Evolutionary conservation across 2,888 invertebrate species (phyloP).

Genomic region (Scaptomyza reducta): DNA sequence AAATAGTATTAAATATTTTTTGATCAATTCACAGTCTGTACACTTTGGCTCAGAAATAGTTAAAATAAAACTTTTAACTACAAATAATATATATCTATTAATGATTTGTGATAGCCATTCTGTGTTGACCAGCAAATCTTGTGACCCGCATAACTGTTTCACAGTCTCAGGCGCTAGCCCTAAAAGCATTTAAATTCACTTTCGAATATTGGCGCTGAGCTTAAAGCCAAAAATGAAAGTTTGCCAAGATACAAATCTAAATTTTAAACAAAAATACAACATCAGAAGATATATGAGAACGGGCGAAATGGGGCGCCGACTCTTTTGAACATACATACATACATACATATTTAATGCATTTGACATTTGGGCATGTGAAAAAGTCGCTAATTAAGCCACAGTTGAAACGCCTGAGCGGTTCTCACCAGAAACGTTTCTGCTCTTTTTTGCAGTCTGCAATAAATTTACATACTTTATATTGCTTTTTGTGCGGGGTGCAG

Average conservation of each 20-base stretch:
- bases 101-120: slow-evolving; percentile 7
- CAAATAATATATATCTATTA: background rate
- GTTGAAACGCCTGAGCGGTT: slow-evolving; percentile 20
- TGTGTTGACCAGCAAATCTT: background rate
- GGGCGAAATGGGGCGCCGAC: slow-evolving; percentile 21
- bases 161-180: slow-evolving; percentile 13
- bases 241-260: slow-evolving; percentile 35
- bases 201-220: slow-evolving; percentile 50
- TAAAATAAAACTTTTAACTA: background rate
- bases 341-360: slow-evolving; percentile 9
- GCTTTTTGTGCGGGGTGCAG: slow-evolving; percentile 10
- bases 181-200: slow-evolving; percentile 62
- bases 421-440: slow-evolving; percentile 19
- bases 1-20: no score
- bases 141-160: slow-evolving; percentile 26
- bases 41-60: no score
- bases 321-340: slow-evolving; percentile 9
- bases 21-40: no score
- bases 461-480: slow-evolving; percentile 21
- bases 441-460: slow-evolving; percentile 22
- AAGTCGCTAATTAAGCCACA: slow-evolving; percentile 43
- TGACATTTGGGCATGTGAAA: slow-evolving; percentile 50
- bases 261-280: slow-evolving; percentile 1
- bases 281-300: slow-evolving; percentile 38
- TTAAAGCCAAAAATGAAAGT: slow-evolving; percentile 62